Base-by-base conservation (phyloP, 1,140 invertebrate genomes). In the Penaeus chinensis region DNA sequence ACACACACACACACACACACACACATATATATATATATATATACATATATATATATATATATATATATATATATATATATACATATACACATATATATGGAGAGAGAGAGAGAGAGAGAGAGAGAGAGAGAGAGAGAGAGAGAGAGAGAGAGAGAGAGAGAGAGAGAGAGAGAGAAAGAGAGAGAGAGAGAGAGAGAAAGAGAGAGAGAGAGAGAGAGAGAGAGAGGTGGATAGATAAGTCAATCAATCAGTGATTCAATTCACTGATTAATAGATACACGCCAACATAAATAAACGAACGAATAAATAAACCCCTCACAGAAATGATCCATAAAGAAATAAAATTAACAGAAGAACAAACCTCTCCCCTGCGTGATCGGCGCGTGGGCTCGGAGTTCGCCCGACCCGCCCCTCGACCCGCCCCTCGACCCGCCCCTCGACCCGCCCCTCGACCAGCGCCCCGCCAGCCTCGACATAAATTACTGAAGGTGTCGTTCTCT, bases 201-300 rank as follows among this genome's bases (percentile, higher is more conserved):
- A 79, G 77, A 79, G 77, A 79, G 77, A 79, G 13, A 79, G 77
- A 79, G 77, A 79, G 77, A 79, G 77, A 79, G 77, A 79, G 77
- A 79, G 13, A 79, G 77, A 79, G 37, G 54, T 54, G 54, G 37
- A 79, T 79, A 79, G 37, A 79, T 47, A 79, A 42, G 54, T 79
- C 37, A 42, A 79, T 79, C 20, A 20, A 79, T 79, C 37, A 42
- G 54, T 79, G 54, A 42, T 42, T 54, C 37, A 42, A 79, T 54
- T 42, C 3, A 32, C 2, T 32, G 32, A 32, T 32, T 32, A 32
- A 1, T 32, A 32, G 2, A 32, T 32, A 32, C 2, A 32, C 32
- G 32, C 0, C 32, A 1, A 32, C 32, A 32, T 1, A 32, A 32
- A 32, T 32, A 2, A 32, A 32, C 2, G 32, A 32, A 32, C 32